Base-by-base conservation (phyloP, 2,113 vertebrate genomes). In the Lamprotornis superbus region DNA sequence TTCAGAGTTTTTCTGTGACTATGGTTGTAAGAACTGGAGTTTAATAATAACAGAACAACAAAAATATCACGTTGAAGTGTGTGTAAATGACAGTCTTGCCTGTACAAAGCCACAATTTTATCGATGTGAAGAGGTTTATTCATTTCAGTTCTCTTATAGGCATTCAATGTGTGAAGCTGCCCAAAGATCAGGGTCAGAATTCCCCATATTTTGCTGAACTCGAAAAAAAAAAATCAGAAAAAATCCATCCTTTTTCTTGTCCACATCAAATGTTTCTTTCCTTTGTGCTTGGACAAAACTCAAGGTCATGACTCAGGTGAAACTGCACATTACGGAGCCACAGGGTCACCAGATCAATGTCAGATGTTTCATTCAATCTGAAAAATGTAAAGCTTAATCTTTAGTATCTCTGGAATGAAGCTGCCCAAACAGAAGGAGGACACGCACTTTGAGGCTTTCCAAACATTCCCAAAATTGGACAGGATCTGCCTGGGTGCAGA, bases 391-490 rank as follows among this genome's bases (percentile, higher is more conserved):
- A 88, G 37, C 28, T 59, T 75, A 19, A 64, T 56, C 49, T 68
- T 83, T 13, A 64, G 50, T 21, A 88, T 50, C 76, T 49, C 35
- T 50, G 63, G 59, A 88, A 79, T 82, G 91, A 89, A 87, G 44
- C 56, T 94, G 85, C 47, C 44, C 73, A 81, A 86, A 74, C 46
- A 80, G 69, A 70, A 86, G 7, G 10, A 90, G 64, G 83, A 86
- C 52, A 83, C 24, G 35, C 30, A 78, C 14, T 53, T 55, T 55
- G 46, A 90, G 56, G 74, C 35, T 88, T 73, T 50, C 60, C 75
- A 90, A 96, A 90, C 47, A 76, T 91, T 84, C 89, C 69, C 77
- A 82, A 65, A 95, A 84, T 56, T 91, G 83, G 44, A 56, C 44
- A 75, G 44, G 37, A 25, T 76, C 31, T 93, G 70, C 67, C 79